These are phyloP conservation scores for Pterois miles DNA, from an alignment of 2,797 vertebrate species.

Conservation along the genomic window DNA sequence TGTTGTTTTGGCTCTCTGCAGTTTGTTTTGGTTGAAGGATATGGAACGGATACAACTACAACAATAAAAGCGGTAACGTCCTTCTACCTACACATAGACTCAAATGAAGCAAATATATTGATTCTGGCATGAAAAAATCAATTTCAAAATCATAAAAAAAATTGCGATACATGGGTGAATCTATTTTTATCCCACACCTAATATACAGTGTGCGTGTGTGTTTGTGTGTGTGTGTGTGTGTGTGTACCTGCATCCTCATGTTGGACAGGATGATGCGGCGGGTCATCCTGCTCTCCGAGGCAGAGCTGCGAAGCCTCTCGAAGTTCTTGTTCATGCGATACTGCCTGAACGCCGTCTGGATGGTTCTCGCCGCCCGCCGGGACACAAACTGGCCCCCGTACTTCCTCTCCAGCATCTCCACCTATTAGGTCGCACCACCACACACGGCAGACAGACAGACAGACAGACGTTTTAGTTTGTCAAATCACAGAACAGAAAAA, in stretches of 20 bases:
- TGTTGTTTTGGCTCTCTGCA: no score
- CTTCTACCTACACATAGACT: no score
- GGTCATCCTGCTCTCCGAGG: constrained; percentile 92
- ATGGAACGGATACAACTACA: no score
- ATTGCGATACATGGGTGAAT: no score
- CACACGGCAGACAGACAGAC: not conserved
- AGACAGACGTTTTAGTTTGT: not conserved
- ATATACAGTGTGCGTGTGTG: not conserved
- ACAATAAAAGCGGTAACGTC: no score
- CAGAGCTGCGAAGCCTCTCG: constrained; percentile 91
- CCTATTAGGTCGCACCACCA: constrained; percentile 68
- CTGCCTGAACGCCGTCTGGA: constrained; percentile 94
- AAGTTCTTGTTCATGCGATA: constrained; percentile 98
- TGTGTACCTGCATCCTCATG: constrained; percentile 86
- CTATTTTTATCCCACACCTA: no score
- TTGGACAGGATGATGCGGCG: constrained; percentile 93
- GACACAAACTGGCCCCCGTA: constrained; percentile 94
- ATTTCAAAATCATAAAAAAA: no score
- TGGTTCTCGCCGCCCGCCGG: constrained; percentile 91
- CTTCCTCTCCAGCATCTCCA: constrained; percentile 97
- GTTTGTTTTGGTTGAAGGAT: no score
- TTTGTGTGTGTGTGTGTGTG: not conserved
- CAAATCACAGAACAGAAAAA: not conserved
- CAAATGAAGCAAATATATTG: no score
- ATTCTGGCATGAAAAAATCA: accelerated